Conservation (phyloP, 2,113 vertebrate species). For the Bostrychus sinensis region DNA sequence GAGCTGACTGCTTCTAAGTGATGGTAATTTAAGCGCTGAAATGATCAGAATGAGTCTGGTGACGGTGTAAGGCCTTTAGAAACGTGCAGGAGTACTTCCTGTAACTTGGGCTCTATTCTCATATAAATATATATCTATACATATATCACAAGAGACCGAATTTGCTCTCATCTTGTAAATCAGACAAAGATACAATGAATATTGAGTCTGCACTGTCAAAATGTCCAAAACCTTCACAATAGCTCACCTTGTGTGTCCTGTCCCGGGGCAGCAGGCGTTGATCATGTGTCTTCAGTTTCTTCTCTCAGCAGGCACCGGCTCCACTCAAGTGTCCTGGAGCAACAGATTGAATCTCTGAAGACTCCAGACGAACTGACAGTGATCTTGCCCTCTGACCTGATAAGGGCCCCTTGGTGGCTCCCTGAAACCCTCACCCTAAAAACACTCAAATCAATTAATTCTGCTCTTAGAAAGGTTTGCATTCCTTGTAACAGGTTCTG, state of each 20-base stretch:
- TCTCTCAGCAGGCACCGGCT: constrained; percentile 45
- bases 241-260: constrained; percentile 38
- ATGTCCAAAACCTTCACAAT: constrained; percentile 38
- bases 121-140: not conserved
- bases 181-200: constrained; percentile 6
- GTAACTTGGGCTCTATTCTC: too few species aligned
- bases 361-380: constrained; percentile 23
- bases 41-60: too few species aligned
- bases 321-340: constrained; percentile 36
- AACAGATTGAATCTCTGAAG: constrained; percentile 19
- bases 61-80: too few species aligned
- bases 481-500: not conserved
- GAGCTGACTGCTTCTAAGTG: too few species aligned
- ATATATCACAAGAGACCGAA: not conserved
- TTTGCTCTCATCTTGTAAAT: too few species aligned
- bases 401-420: constrained; percentile 23
- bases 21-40: too few species aligned
- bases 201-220: constrained; percentile 17
- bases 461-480: not conserved
- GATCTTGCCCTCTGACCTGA: constrained; percentile 43
- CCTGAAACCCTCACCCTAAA: not conserved
- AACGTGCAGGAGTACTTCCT: too few species aligned
- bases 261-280: constrained; percentile 33
- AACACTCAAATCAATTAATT: not conserved
- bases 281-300: constrained; percentile 53